Percentiles rank a stretch among this genome's conserved stretches.
Evolutionary conservation across 2,888 invertebrate genomes (phyloP).

Genomic region (Heterodera filipjevi): DNA sequence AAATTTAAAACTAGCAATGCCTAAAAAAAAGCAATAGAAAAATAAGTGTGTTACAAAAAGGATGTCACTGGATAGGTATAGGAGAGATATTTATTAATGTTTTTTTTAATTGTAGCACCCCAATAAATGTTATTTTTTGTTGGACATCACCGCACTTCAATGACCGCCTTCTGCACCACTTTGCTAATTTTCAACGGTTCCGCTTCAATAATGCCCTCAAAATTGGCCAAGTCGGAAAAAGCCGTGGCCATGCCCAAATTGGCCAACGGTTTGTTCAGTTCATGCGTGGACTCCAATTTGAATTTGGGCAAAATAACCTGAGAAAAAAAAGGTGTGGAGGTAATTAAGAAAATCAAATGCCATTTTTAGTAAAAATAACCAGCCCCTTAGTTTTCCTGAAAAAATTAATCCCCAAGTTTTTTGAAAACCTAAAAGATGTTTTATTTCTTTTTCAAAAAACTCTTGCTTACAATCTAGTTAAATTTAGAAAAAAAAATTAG

Average conservation of each 20-base stretch:
- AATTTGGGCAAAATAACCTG: slow-evolving; percentile 52
- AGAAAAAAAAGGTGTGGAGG: background rate
- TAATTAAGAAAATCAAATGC: background rate
- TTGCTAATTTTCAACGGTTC: slow-evolving; percentile 48
- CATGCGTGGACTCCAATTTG: slow-evolving; percentile 50
- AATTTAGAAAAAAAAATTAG: no score
- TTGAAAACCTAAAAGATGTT: no score
- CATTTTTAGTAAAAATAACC: background rate
- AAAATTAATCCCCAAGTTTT: no score
- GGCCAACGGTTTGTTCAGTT: slow-evolving; percentile 44
- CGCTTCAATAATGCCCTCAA: slow-evolving; percentile 38
- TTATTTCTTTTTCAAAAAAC: no score
- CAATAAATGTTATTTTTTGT: background rate
- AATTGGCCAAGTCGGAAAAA: slow-evolving; percentile 47
- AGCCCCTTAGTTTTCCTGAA: background rate
- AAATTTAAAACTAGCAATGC: no score
- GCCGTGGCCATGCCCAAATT: slow-evolving; percentile 48
- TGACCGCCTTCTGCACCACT: slow-evolving; percentile 56
- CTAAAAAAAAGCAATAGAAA: no score
- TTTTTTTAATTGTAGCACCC: no score
- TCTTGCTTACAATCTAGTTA: no score
- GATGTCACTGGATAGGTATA: no score
- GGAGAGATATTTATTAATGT: no score
- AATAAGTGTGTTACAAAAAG: no score
- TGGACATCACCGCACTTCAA: slow-evolving; percentile 46